A percentile compares a stretch with the other conserved stretches of the same genome.
phyloP scores from a whole-genome alignment of 1,140 invertebrate species.

The Bilobella aurantiaca region DNA sequence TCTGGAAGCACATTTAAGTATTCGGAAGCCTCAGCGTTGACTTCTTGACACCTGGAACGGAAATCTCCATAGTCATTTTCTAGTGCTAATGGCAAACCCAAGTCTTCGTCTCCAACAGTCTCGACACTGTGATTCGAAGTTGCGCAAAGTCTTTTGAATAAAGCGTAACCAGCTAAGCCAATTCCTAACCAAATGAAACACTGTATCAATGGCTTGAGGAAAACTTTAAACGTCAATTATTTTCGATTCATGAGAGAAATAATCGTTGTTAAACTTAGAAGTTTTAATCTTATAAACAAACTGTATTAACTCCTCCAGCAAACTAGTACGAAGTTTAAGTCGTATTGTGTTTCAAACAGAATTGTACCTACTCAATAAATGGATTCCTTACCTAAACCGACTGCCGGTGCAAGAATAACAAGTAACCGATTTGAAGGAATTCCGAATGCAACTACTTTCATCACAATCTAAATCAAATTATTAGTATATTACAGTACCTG shows the following conservation, averaged over 20 bases:
- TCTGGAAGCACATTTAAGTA: constrained; percentile 28
- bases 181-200: constrained; percentile 12
- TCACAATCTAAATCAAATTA: neutral
- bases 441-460: neutral
- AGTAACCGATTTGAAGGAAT: neutral
- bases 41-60: constrained; percentile 9
- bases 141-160: constrained; percentile 4
- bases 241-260: too few species aligned
- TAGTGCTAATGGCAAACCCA: constrained; percentile 21
- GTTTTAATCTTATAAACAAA: too few species aligned
- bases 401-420: neutral
- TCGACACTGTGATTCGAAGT: neutral
- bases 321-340: too few species aligned
- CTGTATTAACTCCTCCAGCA: too few species aligned
- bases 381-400: neutral
- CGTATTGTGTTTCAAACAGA: neutral
- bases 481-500: too few species aligned
- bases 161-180: constrained; percentile 19
- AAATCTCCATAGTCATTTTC: constrained; percentile 32
- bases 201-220: too few species aligned
- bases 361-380: neutral
- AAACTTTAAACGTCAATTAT: too few species aligned
- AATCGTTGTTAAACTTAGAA: too few species aligned
- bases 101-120: constrained; percentile 17
- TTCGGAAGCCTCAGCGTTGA: constrained; percentile 20